Evolutionary conservation across 1,140 invertebrate species (phyloP).

Genomic region (Bathynomus jamesi): DNA sequence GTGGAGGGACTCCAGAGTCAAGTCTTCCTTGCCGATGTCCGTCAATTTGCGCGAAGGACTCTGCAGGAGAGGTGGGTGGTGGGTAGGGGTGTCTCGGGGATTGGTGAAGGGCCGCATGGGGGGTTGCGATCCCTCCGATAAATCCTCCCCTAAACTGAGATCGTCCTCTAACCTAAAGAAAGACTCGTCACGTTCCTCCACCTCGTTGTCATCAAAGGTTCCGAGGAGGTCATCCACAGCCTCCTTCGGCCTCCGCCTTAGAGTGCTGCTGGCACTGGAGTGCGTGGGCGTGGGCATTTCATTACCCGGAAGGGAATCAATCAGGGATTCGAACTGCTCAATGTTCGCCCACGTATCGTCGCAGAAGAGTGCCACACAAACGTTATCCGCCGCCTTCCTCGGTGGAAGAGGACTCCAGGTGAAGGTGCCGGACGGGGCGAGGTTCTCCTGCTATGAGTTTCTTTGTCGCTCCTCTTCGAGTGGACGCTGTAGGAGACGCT

Average conservation of each 20-base stretch:
- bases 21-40: slow-evolving; percentile 20
- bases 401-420: slow-evolving; percentile 16
- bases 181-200: not conserved
- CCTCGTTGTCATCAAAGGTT: not conserved
- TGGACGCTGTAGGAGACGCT: not conserved
- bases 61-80: slow-evolving; percentile 22
- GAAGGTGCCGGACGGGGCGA: not conserved
- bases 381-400: not conserved
- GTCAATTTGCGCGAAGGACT: slow-evolving; percentile 9
- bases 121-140: not conserved
- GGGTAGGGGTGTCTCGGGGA: slow-evolving; percentile 34
- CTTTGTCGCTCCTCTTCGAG: not conserved
- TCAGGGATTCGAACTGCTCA: not conserved
- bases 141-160: not conserved
- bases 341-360: slow-evolving; percentile 13
- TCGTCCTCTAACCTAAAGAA: not conserved
- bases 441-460: too few species aligned
- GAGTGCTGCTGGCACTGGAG: not conserved
- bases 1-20: slow-evolving; percentile 30
- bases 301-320: not conserved
- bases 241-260: not conserved
- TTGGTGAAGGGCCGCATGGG: slow-evolving; percentile 27
- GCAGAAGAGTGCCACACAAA: slow-evolving; percentile 14
- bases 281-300: not conserved
- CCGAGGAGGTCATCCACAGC: not conserved